phyloP scores from a whole-genome alignment of 2,113 vertebrate species.

The Neodontobutis hainanensis region DNA sequence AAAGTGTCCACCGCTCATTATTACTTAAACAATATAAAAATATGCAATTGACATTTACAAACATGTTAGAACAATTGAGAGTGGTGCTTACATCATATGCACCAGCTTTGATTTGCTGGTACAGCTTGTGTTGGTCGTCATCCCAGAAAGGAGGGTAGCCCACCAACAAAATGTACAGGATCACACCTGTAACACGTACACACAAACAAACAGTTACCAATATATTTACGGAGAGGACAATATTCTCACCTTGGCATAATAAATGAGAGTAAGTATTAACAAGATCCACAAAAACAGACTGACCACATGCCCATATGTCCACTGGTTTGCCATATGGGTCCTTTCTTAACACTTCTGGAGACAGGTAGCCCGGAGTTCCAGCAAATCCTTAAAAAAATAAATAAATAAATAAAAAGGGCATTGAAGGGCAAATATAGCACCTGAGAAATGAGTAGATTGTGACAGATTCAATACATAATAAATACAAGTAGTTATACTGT shows the following conservation, averaged over 20 bases:
- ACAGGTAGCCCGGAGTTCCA: conserved; percentile 97
- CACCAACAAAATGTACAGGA: conserved; percentile 98
- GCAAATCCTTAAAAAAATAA: conserved; percentile 90
- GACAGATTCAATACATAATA: too few relatives aligned
- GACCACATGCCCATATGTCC: conserved; percentile 99
- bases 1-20: too few relatives aligned
- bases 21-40: background rate
- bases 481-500: too few relatives aligned
- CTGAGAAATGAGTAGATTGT: too few relatives aligned
- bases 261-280: background rate
- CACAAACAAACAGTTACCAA: background rate
- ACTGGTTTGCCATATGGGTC: conserved; percentile 99
- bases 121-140: conserved; percentile 99
- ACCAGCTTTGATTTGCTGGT: conserved; percentile 99
- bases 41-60: background rate
- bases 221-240: too few relatives aligned
- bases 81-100: conserved; percentile 92
- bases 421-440: too few relatives aligned
- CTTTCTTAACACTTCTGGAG: conserved; percentile 98
- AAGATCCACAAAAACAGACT: conserved; percentile 62
- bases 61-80: background rate
- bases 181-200: conserved; percentile 85
- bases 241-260: too few relatives aligned
- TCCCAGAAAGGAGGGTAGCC: conserved; percentile 99
- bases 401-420: too few relatives aligned